These are phyloP conservation scores for Mongoloraphidia duomilia DNA, from an alignment of 2,888 invertebrate species.

Conservation along the genomic window DNA sequence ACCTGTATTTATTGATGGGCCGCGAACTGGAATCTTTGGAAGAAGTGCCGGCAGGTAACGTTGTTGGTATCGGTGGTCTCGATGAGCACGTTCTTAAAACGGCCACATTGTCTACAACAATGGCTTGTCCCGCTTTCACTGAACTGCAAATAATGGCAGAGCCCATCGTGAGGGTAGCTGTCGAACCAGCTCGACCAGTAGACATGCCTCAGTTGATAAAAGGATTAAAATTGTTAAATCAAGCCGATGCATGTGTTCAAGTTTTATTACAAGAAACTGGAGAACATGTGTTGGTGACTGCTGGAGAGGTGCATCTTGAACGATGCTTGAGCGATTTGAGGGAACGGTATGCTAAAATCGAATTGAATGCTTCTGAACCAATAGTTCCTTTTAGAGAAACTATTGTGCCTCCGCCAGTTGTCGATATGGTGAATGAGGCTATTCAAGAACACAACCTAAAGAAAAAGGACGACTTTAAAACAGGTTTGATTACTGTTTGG, in stretches of 20 bases:
- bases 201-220: conserved; percentile 61
- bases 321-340: conserved; percentile 87
- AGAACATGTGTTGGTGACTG: conserved; percentile 86
- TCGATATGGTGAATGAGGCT: conserved; percentile 71
- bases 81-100: conserved; percentile 77
- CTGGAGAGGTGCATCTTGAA: conserved; percentile 94
- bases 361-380: conserved; percentile 83
- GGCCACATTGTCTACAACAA: conserved; percentile 69
- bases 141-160: conserved; percentile 62
- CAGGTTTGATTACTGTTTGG: conserved; percentile 36
- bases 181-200: conserved; percentile 70
- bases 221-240: conserved; percentile 75
- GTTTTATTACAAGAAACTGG: conserved; percentile 85
- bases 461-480: conserved; percentile 34
- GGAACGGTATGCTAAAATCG: conserved; percentile 58
- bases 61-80: conserved; percentile 77
- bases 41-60: conserved; percentile 77
- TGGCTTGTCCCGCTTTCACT: conserved; percentile 76
- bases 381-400: conserved; percentile 96
- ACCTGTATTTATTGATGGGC: conserved; percentile 85
- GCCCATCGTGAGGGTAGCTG: conserved; percentile 86
- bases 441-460: conserved; percentile 17
- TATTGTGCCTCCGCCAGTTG: conserved; percentile 61
- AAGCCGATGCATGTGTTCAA: conserved; percentile 88
- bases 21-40: conserved; percentile 70